Evolutionary conservation across 2,113 vertebrate species (phyloP).

Genomic region (pig (Sus scrofa)): T2T-Sscrofa CM000824.6:40489001-40489500

Average conservation of each 20-base stretch:
- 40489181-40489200: not conserved
- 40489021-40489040: not conserved
- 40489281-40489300: not conserved
- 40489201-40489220: not conserved
- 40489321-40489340: not conserved
- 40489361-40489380: not conserved
- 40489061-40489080: not conserved
- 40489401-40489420: slow-evolving; percentile 67
- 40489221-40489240: not conserved
- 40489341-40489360: not conserved
- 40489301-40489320: not conserved
- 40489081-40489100: not conserved
- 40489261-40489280: not conserved
- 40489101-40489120: not conserved
- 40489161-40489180: not conserved
- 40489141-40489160: not conserved
- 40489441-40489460: slow-evolving; percentile 55
- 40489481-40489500: slow-evolving; percentile 5
- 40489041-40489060: not conserved
- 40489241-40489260: not conserved
- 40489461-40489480: not conserved
- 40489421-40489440: slow-evolving; percentile 58
- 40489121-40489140: not conserved
- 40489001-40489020: not conserved
- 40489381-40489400: not conserved